Percentiles rank a stretch among this genome's conserved stretches.
These are phyloP conservation scores for Pemphredon lugubris DNA, from an alignment of 2,888 invertebrate genomes.

Conservation along the genomic window DNA sequence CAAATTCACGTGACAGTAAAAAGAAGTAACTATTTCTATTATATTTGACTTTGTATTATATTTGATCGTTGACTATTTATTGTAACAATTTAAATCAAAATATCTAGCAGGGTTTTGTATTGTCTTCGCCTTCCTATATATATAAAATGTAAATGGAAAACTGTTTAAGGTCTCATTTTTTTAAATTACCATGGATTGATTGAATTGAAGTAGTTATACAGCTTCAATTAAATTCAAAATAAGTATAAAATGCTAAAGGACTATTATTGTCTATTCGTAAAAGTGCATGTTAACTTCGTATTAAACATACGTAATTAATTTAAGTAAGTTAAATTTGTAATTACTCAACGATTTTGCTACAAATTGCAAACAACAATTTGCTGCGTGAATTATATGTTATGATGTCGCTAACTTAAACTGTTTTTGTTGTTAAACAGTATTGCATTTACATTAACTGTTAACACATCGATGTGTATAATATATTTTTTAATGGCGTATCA, in stretches of 20 bases:
- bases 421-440: background rate
- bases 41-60: too few species aligned
- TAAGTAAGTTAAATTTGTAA: conserved; percentile 45
- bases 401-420: background rate
- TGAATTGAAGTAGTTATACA: too few species aligned
- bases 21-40: too few species aligned
- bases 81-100: background rate
- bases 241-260: background rate
- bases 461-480: background rate
- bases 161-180: background rate
- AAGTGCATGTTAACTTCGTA: conserved; percentile 27
- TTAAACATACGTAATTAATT: conserved; percentile 32
- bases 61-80: background rate
- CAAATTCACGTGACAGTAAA: too few species aligned
- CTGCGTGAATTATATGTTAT: background rate
- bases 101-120: too few species aligned
- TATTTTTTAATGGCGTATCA: background rate
- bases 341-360: background rate
- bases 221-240: background rate
- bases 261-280: background rate
- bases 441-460: conserved; percentile 1
- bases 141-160: conserved; percentile 8
- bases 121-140: too few species aligned
- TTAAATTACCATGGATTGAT: background rate
- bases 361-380: background rate